These are phyloP conservation scores for Trypoxylus dichotomus DNA, from an alignment of 1,140 invertebrate genomes.

Conservation along the genomic window DNA sequence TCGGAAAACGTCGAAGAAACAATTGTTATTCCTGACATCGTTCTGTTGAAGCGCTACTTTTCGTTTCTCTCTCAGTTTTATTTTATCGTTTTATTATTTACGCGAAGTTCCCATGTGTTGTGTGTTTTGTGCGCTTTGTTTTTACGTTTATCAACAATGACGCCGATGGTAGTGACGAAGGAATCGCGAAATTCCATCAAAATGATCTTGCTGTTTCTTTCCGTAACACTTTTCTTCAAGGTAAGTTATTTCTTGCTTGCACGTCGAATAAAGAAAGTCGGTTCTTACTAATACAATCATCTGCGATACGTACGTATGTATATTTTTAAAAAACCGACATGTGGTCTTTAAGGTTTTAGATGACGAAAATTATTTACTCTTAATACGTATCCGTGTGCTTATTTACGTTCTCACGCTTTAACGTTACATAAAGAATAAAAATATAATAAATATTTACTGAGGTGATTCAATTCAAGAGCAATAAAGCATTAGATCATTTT, in stretches of 20 bases:
- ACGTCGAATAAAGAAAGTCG: neutral
- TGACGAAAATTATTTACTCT: neutral
- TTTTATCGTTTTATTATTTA: neutral
- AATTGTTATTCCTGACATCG: conserved; percentile 16
- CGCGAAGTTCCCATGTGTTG: neutral
- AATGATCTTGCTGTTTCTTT: neutral
- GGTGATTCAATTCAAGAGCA: no score
- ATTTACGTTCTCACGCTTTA: neutral
- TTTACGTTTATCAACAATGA: neutral
- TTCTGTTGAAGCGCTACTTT: neutral
- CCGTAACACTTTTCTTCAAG: neutral
- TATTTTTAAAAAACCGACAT: conserved; percentile 16
- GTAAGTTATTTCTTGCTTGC: neutral
- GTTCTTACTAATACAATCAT: neutral
- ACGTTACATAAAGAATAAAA: neutral
- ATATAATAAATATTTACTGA: no score
- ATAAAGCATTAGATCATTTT: no score
- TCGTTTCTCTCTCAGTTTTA: neutral
- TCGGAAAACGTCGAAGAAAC: neutral
- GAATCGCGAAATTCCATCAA: neutral
- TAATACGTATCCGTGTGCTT: neutral
- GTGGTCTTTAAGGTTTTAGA: neutral
- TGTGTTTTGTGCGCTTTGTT: neutral
- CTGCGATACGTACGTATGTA: neutral
- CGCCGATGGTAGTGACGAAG: neutral